Evolutionary conservation across 2,797 vertebrate genomes (phyloP).

Genomic region (Anas bernieri): DNA sequence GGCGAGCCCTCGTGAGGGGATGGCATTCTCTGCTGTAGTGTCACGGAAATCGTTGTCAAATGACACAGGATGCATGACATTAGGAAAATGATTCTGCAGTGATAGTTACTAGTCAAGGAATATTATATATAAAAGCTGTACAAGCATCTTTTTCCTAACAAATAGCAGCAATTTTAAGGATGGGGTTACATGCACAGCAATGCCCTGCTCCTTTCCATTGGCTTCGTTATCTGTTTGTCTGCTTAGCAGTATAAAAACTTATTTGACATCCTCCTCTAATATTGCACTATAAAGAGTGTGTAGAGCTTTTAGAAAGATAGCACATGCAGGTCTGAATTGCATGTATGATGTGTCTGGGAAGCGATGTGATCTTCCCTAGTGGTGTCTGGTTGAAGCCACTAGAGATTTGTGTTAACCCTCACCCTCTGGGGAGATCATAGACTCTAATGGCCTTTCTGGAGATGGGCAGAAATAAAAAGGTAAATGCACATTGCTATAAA

Average conservation of each 20-base stretch:
- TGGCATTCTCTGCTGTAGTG: background rate
- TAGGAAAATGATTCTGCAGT: background rate
- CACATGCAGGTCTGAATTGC: accelerated
- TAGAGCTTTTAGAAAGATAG: background rate
- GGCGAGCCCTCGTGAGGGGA: accelerated
- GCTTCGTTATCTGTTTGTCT: background rate
- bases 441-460: background rate
- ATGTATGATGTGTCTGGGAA: background rate
- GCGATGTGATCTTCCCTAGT: background rate
- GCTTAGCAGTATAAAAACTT: background rate
- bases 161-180: background rate
- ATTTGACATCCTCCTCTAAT: background rate
- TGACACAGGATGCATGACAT: too few species aligned
- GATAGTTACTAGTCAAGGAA: background rate
- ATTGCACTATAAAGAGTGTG: background rate
- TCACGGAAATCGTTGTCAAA: background rate
- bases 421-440: background rate
- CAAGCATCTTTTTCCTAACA: background rate
- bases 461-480: background rate
- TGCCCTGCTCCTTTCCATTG: background rate
- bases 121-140: background rate
- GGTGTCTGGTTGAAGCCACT: background rate
- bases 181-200: background rate
- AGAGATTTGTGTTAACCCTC: background rate
- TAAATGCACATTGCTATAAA: background rate